These are phyloP conservation scores for Calosoma granatense DNA, from an alignment of 1,140 invertebrate genomes.

Conservation along the genomic window DNA sequence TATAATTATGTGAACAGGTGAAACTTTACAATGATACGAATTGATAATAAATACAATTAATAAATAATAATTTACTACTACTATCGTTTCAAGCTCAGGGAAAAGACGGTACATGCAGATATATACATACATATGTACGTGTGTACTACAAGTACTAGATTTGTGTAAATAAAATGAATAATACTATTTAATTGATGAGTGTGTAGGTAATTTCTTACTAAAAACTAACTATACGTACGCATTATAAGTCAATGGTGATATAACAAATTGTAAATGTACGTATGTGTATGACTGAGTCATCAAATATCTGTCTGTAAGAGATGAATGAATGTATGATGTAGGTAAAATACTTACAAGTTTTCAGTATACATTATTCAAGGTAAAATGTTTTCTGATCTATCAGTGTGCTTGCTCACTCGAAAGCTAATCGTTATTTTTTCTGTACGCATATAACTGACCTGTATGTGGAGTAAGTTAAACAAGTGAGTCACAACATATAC, in stretches of 20 bases:
- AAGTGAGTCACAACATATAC: background rate
- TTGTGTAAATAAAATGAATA: background rate
- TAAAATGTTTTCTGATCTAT: constrained; percentile 5
- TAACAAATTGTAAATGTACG: background rate
- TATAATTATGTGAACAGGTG: no score
- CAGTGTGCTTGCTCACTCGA: constrained; percentile 19
- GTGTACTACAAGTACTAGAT: background rate
- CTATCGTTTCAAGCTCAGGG: background rate
- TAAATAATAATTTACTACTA: no score
- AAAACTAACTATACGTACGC: no score
- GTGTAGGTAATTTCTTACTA: background rate
- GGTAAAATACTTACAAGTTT: no score
- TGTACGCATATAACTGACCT: constrained; percentile 16
- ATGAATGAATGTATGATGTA: no score
- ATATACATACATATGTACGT: background rate
- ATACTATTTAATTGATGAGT: background rate
- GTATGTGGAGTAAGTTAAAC: constrained; percentile 14
- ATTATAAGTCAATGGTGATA: background rate
- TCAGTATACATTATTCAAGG: no score
- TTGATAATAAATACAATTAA: background rate
- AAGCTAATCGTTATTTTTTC: constrained; percentile 13
- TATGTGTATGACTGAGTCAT: constrained; percentile 1
- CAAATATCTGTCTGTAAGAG: no score
- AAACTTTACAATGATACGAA: background rate
- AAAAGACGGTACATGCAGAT: background rate